Conservation (phyloP, 1,140 invertebrate genomes). For the Semibalanus balanoides region DNA sequence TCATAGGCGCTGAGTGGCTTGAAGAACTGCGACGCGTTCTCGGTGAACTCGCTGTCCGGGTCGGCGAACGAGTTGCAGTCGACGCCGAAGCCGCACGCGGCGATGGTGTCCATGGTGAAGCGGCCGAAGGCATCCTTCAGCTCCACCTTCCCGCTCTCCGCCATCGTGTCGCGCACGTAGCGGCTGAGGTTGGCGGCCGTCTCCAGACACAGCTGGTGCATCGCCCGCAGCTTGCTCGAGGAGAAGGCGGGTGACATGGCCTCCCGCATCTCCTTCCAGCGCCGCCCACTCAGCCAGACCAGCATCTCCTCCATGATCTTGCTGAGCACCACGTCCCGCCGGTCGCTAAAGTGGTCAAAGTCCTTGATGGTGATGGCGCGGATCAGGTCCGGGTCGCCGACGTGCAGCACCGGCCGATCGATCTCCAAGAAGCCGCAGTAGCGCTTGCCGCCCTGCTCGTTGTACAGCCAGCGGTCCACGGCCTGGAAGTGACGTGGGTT, state of each 20-base stretch:
- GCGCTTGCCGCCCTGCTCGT: conserved; percentile 18
- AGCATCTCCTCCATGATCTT: conserved; percentile 21
- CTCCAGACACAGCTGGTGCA: conserved; percentile 10
- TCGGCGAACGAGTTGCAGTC: conserved; percentile 23
- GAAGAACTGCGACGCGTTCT: conserved; percentile 15
- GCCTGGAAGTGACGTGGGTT: no score
- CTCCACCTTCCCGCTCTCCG: conserved; percentile 13
- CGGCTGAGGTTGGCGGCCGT: conserved; percentile 14
- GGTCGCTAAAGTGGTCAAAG: conserved; percentile 47
- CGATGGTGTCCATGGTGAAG: conserved; percentile 37
- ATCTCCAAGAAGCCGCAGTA: conserved; percentile 36
- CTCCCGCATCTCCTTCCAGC: conserved; percentile 18
- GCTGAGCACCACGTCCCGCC: conserved; percentile 22
- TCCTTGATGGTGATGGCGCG: conserved; percentile 44
- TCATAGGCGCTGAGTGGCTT: no score
- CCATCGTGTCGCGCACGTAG: neutral
- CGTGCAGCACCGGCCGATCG: conserved; percentile 34
- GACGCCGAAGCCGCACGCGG: conserved; percentile 35
- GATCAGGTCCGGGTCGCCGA: conserved; percentile 44
- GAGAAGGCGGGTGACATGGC: conserved; percentile 23
- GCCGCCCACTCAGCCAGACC: conserved; percentile 17
- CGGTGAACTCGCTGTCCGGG: conserved; percentile 18
- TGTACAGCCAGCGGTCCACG: conserved; percentile 18
- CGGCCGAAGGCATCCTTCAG: conserved; percentile 23
- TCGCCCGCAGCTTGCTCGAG: conserved; percentile 17